Base-by-base conservation (phyloP, 2,113 vertebrate genomes). In the Heterotis niloticus region DNA sequence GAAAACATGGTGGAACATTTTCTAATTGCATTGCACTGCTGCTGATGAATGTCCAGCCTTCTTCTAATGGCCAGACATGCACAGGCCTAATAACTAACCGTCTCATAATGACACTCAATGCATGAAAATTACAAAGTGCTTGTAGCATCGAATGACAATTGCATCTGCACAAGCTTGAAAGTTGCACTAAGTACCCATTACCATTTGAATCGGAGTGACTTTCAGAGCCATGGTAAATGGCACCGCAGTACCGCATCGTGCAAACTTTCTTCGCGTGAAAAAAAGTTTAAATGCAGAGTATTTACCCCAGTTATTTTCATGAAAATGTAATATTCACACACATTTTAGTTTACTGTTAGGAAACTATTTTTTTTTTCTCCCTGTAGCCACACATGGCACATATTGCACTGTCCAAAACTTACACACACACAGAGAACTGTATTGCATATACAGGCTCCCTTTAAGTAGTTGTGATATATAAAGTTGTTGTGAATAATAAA, bases 51-150 rank as follows among this genome's bases (percentile, higher is more conserved):
- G 34, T 51, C 75, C 59, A 64, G 60, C 34, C n/a, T 52, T 28
- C 34, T 7, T 0, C 13, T 76, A 76, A 76, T 76, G 75, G 29
- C 75, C n/a, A 10, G 11, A 7, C 62, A 76, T 60, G 52, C 17
- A n/a, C 29, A 18, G 34, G 75, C 75, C 75, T 64, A 76, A 76
- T 76, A 65, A 64, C n/a, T 51, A 56, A 64, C 56, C 20, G 74
- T 34, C 28, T 28, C 75, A 52, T 64, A 76, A 76, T 76, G 75
- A 76, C 62, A 65, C 28, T 76, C 51, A 18, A 24, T 18, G 62
- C 29, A 76, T 51, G 28, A 51, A 64, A 76, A 76, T 76, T 65
- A 76, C 62, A 76, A 24, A 76, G 71, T 5, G 20, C 51, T 75
- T 20, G 11, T n/a, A 13, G 74, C 74, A 75, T 62, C 20, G 20